A percentile compares a stretch with the other conserved stretches of the same genome.
Evolutionary conservation across 2,797 vertebrate species (phyloP).

Genomic region (Ciconia nigra): DNA sequence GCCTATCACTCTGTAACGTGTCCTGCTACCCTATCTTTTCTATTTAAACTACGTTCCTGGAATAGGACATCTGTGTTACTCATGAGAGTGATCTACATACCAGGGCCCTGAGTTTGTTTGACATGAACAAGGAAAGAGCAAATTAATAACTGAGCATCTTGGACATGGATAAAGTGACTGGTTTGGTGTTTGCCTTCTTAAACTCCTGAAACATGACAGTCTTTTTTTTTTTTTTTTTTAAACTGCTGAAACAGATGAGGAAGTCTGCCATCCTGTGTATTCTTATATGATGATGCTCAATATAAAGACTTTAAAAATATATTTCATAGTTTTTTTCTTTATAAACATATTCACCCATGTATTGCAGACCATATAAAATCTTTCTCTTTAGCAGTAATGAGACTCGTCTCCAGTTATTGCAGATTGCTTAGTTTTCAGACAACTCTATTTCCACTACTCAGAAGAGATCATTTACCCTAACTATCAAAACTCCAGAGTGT

Average conservation of each 20-base stretch:
- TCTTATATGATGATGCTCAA: background rate
- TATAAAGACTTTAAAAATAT: background rate
- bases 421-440: background rate
- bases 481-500: background rate
- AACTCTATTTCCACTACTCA: background rate
- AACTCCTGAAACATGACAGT: background rate
- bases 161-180: background rate
- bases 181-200: background rate
- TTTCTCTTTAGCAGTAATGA: background rate
- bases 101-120: background rate
- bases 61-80: background rate
- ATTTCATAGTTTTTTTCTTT: background rate
- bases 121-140: background rate
- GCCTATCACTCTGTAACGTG: background rate
- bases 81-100: fast-evolving
- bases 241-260: background rate
- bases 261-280: background rate
- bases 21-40: background rate
- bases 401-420: background rate
- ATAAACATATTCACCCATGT: fast-evolving
- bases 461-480: background rate
- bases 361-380: background rate
- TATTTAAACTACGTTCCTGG: background rate
- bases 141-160: background rate
- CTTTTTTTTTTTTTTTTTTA: background rate